Evolutionary conservation across 2,113 vertebrate genomes (phyloP), one percentile per base, ranked within the genome.

Genomic region (Tetrax tetrax): DNA sequence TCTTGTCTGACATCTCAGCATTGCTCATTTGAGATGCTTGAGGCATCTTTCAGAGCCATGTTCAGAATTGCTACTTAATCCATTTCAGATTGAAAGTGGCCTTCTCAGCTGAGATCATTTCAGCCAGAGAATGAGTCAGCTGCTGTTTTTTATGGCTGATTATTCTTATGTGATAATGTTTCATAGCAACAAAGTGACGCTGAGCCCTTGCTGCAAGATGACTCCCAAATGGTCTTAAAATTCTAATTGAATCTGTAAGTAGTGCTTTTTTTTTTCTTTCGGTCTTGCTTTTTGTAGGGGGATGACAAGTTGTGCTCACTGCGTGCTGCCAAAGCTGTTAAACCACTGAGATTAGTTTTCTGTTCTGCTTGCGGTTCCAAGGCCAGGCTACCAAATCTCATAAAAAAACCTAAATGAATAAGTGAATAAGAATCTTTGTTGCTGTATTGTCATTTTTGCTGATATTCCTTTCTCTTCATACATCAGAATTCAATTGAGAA

Each of bases 101-200:
- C 45, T 65, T 64, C 85, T 83, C 60, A 83, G 71, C 83, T 93
- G 68, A 87, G 82, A 59, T 61, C 0, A 70, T 72, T 97, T 93
- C 25, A 88, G 72, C 45, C 53, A 21, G 14, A 15, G 68, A 74
- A 65, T 14, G 5, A 93, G 24, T 83, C 70, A 83, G 54, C 75
- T 90, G 59, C 75, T 83, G 60, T 75, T 70, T 83, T 56, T 87
- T 83, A 71, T 76, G 75, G 29, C 74, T 92, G 83, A 80, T 95
- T 83, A 86, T 94, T 92, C 61, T 61, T 83, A 3, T 86, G 80
- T 90, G 80, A 68, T 89, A 84, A 47, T 48, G 72, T 93, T 66
- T 86, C 94, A 59, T 86, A 90, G 91, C 79, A 95, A 83, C 88
- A 41, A 86, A 86, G 85, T 66, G 88, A 65, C 89, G 59, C 83